Conservation (phyloP, 2,797 vertebrate genomes). For the Sebastes steindachneri region DNA sequence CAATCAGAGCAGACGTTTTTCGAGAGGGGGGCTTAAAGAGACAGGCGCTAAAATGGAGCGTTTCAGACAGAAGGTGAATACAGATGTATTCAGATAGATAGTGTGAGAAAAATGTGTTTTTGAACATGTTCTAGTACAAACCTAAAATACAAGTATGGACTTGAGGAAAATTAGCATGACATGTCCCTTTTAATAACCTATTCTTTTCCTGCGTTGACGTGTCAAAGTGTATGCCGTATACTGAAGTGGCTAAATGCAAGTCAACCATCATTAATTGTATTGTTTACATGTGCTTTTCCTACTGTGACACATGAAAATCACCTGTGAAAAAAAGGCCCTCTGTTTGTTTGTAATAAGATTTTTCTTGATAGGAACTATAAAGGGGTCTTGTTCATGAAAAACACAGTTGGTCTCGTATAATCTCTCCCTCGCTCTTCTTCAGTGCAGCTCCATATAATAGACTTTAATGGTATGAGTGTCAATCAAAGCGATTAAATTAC, state of each 20-base stretch:
- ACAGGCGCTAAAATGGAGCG: no score
- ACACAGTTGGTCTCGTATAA: background rate
- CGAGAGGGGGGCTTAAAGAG: no score
- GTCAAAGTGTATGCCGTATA: background rate
- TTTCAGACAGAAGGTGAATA: no score
- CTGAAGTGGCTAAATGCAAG: no score
- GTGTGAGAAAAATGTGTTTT: no score
- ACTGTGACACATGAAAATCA: background rate
- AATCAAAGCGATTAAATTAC: conserved; percentile 14
- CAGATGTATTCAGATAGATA: no score
- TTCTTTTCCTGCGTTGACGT: background rate
- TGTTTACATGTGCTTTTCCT: background rate
- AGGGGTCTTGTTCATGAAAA: background rate
- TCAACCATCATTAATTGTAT: no score
- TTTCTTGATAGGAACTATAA: background rate
- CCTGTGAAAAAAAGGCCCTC: background rate
- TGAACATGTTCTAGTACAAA: no score
- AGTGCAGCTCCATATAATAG: background rate
- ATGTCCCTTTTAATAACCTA: background rate
- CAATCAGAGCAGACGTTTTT: no score
- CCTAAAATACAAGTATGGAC: no score
- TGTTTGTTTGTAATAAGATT: background rate
- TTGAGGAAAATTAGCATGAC: no score
- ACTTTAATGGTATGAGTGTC: background rate
- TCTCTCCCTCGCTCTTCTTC: background rate